Percentiles rank a stretch among this genome's conserved stretches.
These are phyloP conservation scores for Anolis carolinensis DNA, from an alignment of 2,113 vertebrate species.

Conservation along the genomic window DNA sequence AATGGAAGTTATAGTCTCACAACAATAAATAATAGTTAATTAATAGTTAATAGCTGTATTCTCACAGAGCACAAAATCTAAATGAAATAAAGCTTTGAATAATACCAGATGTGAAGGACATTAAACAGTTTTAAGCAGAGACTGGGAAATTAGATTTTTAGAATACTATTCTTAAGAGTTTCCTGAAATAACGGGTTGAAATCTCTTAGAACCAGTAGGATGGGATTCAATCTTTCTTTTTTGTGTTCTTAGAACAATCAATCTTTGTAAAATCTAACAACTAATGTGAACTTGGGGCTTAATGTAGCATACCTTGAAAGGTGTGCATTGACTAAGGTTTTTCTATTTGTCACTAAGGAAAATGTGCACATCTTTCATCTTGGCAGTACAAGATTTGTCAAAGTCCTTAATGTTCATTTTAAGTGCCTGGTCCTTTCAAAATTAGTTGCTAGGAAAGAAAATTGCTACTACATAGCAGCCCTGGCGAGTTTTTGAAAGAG, in stretches of 20 bases:
- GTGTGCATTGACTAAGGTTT: not conserved
- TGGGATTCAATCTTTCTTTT: not conserved
- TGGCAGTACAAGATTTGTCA: not conserved
- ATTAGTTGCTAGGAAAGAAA: not conserved
- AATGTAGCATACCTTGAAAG: not conserved
- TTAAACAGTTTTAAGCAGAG: not conserved
- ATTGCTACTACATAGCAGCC: not conserved
- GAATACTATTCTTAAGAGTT: not conserved
- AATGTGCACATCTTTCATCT: not conserved
- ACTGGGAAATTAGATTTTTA: no score
- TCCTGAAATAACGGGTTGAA: not conserved
- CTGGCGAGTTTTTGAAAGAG: not conserved
- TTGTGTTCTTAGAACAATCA: not conserved
- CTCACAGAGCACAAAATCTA: not conserved
- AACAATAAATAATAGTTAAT: no score
- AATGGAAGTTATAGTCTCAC: not conserved
- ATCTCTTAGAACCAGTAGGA: not conserved
- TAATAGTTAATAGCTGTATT: not conserved
- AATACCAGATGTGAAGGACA: not conserved
- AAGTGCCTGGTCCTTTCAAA: not conserved
- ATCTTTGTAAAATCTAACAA: not conserved
- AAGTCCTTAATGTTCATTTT: not conserved
- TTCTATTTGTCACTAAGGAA: not conserved
- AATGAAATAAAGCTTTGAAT: not conserved
- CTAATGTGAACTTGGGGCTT: not conserved